phyloP scores from a whole-genome alignment of 2,888 invertebrate species.

The Ornithoptera alexandrae region DNA sequence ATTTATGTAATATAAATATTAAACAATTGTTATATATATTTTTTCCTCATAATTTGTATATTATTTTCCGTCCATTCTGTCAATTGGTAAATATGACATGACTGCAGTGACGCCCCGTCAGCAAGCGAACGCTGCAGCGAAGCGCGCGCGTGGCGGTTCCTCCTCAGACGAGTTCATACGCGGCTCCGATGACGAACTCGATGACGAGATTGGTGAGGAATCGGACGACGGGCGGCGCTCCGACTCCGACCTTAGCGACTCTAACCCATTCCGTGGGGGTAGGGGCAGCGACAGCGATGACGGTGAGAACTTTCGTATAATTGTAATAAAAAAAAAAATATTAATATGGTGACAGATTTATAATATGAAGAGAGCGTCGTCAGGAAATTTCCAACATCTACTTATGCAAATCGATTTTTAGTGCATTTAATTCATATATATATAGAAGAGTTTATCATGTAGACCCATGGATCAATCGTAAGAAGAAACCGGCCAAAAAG shows the following conservation, averaged over 20 bases:
- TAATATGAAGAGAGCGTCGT: too few relatives aligned
- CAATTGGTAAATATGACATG: not conserved
- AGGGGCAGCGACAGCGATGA: slow-evolving; percentile 91
- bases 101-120: slow-evolving; percentile 63
- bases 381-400: too few relatives aligned
- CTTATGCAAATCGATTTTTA: too few relatives aligned
- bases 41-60: not conserved
- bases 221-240: slow-evolving; percentile 52
- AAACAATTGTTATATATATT: not conserved
- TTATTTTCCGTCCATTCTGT: not conserved
- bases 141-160: slow-evolving; percentile 79
- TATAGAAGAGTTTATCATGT: slow-evolving; percentile 28
- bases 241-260: slow-evolving; percentile 83
- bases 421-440: too few relatives aligned
- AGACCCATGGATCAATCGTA: slow-evolving; percentile 89
- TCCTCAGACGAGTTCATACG: slow-evolving; percentile 84
- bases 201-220: slow-evolving; percentile 61
- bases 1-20: not conserved
- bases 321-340: too few relatives aligned
- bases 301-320: slow-evolving; percentile 13
- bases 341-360: too few relatives aligned
- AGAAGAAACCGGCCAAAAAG: slow-evolving; percentile 83
- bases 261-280: slow-evolving; percentile 92
- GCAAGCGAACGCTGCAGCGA: slow-evolving; percentile 66
- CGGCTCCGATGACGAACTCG: slow-evolving; percentile 67